Percentiles rank a stretch among this genome's conserved stretches.
Evolutionary conservation across 1,140 invertebrate species (phyloP).

Genomic region (Trichonephila inaurata): DNA sequence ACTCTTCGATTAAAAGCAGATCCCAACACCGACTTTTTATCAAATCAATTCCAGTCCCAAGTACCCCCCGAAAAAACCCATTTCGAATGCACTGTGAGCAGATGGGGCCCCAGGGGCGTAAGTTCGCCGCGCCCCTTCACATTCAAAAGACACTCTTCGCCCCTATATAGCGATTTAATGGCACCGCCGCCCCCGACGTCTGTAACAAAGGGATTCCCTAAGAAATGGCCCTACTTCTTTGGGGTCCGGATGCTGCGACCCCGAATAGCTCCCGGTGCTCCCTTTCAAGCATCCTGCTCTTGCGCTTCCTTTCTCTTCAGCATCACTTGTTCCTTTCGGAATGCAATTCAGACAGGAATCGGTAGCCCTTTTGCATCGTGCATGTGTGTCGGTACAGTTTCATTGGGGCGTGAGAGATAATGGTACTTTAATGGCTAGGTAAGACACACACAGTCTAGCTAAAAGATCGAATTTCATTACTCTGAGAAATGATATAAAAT

Average conservation of each 20-base stretch:
- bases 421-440: slow-evolving; percentile 42
- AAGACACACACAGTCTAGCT: background rate
- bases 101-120: slow-evolving; percentile 12
- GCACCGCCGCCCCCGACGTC: background rate
- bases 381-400: slow-evolving; percentile 14
- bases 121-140: slow-evolving; percentile 15
- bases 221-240: slow-evolving; percentile 47
- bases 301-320: slow-evolving; percentile 18
- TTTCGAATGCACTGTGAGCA: slow-evolving; percentile 1
- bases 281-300: background rate
- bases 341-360: background rate
- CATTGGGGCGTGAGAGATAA: slow-evolving; percentile 28
- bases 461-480: background rate
- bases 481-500: background rate
- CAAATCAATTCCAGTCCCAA: slow-evolving; percentile 36
- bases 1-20: background rate
- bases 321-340: slow-evolving; percentile 50
- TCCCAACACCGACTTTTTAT: background rate
- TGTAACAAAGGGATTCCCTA: slow-evolving; percentile 24
- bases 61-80: slow-evolving; percentile 18
- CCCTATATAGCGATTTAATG: slow-evolving; percentile 51
- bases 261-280: slow-evolving; percentile 46
- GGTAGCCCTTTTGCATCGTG: background rate
- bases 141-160: slow-evolving; percentile 38
- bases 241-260: background rate